Percentiles rank a stretch among this genome's conserved stretches.
Evolutionary conservation across 2,113 vertebrate genomes (phyloP).

Genomic region (Dicerorhinus sumatrensis): DNA sequence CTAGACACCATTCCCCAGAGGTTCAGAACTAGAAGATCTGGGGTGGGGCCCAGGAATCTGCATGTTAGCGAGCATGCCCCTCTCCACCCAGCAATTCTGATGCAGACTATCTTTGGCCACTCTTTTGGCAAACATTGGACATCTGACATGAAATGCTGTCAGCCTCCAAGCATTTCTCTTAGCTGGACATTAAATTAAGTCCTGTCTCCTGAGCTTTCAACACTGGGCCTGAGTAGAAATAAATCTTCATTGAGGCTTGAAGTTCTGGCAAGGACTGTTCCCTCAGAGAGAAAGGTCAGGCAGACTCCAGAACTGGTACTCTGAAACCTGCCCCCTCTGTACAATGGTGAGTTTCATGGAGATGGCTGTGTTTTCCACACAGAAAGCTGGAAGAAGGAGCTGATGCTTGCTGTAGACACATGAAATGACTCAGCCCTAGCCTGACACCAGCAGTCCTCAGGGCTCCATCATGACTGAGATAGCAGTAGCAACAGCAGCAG

Average conservation of each 20-base stretch:
- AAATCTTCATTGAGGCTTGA: neutral
- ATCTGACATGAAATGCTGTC: neutral
- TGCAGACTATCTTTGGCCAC: neutral
- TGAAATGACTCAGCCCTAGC: neutral
- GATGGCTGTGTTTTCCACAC: neutral
- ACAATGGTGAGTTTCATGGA: neutral
- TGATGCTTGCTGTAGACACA: neutral
- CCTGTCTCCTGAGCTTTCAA: neutral
- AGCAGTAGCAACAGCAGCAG: neutral
- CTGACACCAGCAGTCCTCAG: neutral
- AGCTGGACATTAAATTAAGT: neutral
- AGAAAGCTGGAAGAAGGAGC: neutral
- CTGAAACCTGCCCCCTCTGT: neutral
- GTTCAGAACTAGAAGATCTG: neutral
- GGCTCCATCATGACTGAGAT: rapidly evolving
- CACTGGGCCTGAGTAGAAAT: neutral
- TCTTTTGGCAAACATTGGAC: neutral
- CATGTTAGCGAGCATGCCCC: neutral
- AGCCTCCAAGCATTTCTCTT: neutral
- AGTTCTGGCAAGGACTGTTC: neutral
- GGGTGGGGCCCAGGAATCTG: neutral
- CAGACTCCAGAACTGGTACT: neutral
- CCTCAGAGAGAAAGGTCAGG: neutral
- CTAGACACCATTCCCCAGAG: neutral
- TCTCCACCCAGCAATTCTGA: neutral